Evolutionary conservation across 2,113 vertebrate genomes (phyloP).

Genomic region (Cyphomyrus discorhynchus): DNA sequence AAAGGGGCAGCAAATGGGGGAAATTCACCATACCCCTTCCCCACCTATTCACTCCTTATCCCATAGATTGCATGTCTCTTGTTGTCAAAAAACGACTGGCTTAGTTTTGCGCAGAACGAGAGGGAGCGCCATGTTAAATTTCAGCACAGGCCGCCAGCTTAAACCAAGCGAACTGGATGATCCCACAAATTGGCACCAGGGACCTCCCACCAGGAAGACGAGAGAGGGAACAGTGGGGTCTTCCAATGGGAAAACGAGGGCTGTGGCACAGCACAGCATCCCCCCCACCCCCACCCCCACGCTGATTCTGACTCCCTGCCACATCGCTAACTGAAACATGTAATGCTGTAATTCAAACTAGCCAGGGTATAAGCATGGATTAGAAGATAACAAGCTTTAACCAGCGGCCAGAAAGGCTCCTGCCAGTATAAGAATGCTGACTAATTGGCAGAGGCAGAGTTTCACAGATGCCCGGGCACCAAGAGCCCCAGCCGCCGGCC

Average conservation of each 20-base stretch:
- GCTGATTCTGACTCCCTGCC: conserved; percentile 7
- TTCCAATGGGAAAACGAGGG: conserved; percentile 3
- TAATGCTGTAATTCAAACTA: conserved; percentile 35
- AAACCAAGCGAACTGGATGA: background rate
- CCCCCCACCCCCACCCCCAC: background rate
- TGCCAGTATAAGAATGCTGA: conserved; percentile 44
- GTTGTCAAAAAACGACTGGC: background rate
- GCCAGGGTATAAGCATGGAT: conserved; percentile 39
- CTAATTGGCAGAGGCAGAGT: conserved; percentile 38
- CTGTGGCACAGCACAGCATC: background rate
- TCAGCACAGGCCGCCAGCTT: background rate
- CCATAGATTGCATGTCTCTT: background rate
- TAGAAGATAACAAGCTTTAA: conserved; percentile 48
- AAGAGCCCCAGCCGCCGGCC: background rate
- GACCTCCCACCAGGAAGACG: background rate
- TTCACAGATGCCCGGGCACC: conserved; percentile 24
- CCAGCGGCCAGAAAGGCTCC: conserved; percentile 35
- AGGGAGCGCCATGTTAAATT: background rate
- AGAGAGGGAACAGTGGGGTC: background rate
- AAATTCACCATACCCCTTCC: background rate
- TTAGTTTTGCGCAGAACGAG: background rate
- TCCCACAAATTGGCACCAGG: background rate
- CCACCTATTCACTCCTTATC: background rate
- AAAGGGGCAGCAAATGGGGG: background rate
- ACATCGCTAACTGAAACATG: conserved; percentile 34